Evolutionary conservation across 2,888 invertebrate species (phyloP).

Genomic region (Megastigmus dorsalis): DNA sequence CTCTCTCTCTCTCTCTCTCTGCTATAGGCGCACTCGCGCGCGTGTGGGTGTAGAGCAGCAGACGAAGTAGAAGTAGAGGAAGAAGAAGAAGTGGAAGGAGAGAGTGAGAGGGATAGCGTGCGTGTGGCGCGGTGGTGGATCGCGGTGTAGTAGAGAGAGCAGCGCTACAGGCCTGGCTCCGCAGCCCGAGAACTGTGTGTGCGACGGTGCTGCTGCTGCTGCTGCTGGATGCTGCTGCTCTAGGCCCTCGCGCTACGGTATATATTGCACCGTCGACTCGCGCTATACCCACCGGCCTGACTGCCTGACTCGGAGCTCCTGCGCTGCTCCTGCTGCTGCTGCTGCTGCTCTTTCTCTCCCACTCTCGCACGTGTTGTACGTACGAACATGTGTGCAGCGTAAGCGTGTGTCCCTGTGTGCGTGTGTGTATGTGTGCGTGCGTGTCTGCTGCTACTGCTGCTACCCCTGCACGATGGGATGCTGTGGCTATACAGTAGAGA

Average conservation of each 20-base stretch:
- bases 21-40: no score
- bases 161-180: no score
- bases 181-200: no score
- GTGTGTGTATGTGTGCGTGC: background rate
- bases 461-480: background rate
- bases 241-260: slow-evolving; percentile 59
- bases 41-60: no score
- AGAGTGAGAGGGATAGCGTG: no score
- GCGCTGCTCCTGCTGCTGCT: slow-evolving; percentile 46
- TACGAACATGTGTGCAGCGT: background rate
- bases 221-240: slow-evolving; percentile 27
- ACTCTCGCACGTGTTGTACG: background rate
- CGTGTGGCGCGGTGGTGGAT: no score
- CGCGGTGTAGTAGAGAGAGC: no score
- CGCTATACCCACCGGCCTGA: slow-evolving; percentile 68
- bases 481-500: no score
- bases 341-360: slow-evolving; percentile 32
- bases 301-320: slow-evolving; percentile 71
- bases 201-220: background rate
- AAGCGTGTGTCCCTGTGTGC: background rate
- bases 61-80: no score
- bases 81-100: no score
- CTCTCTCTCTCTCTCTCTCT: slow-evolving; percentile 4
- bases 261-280: slow-evolving; percentile 63
- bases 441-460: no score